A percentile compares a stretch with the other conserved stretches of the same genome.
Conservation (phyloP, 1,140 invertebrate species). For the Neelides sp. region DNA sequence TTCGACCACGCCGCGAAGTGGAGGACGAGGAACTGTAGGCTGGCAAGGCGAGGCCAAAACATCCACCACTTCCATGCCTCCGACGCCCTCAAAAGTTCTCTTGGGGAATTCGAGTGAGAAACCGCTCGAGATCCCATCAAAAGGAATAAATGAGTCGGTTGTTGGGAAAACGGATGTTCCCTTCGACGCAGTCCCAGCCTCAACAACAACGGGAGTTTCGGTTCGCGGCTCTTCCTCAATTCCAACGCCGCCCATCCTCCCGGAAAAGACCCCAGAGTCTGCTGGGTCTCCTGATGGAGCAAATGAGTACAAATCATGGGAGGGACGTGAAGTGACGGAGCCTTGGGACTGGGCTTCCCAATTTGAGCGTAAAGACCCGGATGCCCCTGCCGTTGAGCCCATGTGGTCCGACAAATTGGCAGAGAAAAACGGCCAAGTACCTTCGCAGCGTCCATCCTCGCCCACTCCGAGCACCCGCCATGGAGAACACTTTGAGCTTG, state of each 20-base stretch:
- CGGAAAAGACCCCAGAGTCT: background rate
- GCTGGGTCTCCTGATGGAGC: conserved; percentile 9
- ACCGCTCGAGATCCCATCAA: too few species aligned
- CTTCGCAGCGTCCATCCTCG: conserved; percentile 10
- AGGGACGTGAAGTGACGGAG: conserved; percentile 16
- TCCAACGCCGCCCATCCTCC: background rate
- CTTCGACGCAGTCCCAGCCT: conserved; percentile 24
- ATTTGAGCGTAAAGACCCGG: conserved; percentile 18
- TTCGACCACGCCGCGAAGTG: conserved; percentile 23
- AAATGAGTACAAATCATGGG: conserved; percentile 19
- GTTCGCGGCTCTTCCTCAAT: background rate
- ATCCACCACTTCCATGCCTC: too few species aligned
- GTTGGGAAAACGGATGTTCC: too few species aligned
- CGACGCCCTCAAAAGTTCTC: too few species aligned
- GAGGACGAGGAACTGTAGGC: background rate
- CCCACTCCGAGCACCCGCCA: conserved; percentile 21
- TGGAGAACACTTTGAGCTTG: conserved; percentile 7
- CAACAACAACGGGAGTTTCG: conserved; percentile 13
- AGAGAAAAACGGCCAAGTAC: conserved; percentile 1
- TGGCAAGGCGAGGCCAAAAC: conserved; percentile 1
- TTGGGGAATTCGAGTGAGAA: too few species aligned
- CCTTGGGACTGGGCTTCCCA: conserved; percentile 21
- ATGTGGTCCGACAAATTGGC: conserved; percentile 24
- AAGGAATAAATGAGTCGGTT: too few species aligned
- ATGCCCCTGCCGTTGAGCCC: conserved; percentile 16